Conservation (phyloP, 2,797 vertebrate genomes). For the Argyrosomus regius region DNA sequence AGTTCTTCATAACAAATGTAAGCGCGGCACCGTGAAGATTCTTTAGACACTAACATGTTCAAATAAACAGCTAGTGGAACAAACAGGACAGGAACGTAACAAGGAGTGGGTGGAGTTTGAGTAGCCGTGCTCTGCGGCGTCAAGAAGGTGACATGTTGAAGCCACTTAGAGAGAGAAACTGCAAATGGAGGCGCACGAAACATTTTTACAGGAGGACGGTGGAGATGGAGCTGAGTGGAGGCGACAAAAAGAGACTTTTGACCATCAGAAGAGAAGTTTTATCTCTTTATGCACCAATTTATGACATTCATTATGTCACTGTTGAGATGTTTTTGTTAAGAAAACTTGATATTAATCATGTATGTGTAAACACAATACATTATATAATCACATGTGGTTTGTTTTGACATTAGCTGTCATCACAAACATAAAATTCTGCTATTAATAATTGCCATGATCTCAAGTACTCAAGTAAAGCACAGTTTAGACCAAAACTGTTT, state of each 20-base stretch:
- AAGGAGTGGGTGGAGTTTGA: constrained; percentile 52
- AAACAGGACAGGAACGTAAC: constrained; percentile 58
- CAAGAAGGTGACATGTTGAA: constrained; percentile 50
- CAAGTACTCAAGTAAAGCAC: too few species aligned
- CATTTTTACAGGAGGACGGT: not conserved
- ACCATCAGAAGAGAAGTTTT: constrained; percentile 6
- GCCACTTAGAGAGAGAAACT: constrained; percentile 44
- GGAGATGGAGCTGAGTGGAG: not conserved
- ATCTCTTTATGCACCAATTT: constrained; percentile 28
- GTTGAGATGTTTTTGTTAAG: too few species aligned
- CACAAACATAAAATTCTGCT: too few species aligned
- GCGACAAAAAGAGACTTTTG: constrained; percentile 5
- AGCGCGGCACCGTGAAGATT: constrained; percentile 27
- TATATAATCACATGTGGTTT: too few species aligned
- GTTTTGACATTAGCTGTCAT: too few species aligned
- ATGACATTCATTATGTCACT: too few species aligned
- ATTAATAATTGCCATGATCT: too few species aligned
- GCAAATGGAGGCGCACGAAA: constrained; percentile 28
- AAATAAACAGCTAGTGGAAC: constrained; percentile 56
- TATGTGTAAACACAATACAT: too few species aligned
- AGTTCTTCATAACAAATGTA: constrained; percentile 54
- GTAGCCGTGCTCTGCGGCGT: constrained; percentile 35
- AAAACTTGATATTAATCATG: too few species aligned
- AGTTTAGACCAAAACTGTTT: too few species aligned
- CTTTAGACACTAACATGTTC: constrained; percentile 63